Conservation (phyloP, 2,113 vertebrate genomes). For the Proterorhinus semilunaris region DNA sequence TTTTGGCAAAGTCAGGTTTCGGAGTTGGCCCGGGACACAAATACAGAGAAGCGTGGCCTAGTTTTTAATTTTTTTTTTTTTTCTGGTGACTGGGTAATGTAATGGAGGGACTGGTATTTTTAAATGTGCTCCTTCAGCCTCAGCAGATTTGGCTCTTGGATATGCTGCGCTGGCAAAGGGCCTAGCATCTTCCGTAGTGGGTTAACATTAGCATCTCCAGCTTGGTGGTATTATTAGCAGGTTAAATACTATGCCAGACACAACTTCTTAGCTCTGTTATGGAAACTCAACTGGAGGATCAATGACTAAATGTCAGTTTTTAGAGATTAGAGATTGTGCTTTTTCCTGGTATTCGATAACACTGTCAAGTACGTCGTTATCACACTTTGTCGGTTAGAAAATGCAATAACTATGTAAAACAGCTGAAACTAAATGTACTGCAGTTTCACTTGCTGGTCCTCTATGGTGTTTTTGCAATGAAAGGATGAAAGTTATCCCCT, state of each 20-base stretch:
- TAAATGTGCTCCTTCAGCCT: conserved; percentile 18
- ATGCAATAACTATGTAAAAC: too few species aligned
- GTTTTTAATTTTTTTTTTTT: background rate
- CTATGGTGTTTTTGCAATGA: too few species aligned
- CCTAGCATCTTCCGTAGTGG: conserved; percentile 28
- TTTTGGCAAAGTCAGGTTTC: conserved; percentile 28
- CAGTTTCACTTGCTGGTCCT: too few species aligned
- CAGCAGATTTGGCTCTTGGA: conserved; percentile 28
- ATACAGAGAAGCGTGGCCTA: conserved; percentile 11
- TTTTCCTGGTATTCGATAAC: too few species aligned
- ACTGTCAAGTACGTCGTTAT: too few species aligned
- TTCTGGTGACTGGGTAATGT: conserved; percentile 3
- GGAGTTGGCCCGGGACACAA: conserved; percentile 18
- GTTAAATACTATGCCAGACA: conserved; percentile 19
- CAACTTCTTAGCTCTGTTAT: conserved; percentile 16
- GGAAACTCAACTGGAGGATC: background rate
- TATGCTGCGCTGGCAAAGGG: conserved; percentile 35
- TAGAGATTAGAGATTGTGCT: too few species aligned
- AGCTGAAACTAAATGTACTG: too few species aligned
- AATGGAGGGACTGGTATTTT: conserved; percentile 13
- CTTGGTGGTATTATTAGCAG: conserved; percentile 40
- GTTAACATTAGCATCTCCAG: conserved; percentile 35
- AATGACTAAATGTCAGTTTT: too few species aligned
- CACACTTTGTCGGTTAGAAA: too few species aligned
- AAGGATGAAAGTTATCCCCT: too few species aligned